Base-by-base conservation (phyloP, 2,797 vertebrate genomes). In the Danionella dracula region DNA sequence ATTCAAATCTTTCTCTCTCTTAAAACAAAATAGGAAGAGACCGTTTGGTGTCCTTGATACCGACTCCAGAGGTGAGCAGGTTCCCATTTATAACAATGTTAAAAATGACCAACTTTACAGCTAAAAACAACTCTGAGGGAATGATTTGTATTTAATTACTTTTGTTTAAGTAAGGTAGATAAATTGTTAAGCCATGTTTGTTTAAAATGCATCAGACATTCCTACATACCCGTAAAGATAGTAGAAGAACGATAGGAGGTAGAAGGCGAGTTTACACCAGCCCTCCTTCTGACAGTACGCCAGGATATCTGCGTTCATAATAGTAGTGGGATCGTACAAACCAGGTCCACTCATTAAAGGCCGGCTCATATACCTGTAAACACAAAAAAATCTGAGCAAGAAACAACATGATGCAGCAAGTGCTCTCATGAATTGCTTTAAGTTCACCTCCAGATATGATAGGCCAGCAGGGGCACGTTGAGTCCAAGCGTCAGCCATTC, bases 211-310 rank as follows among this genome's bases (percentile, higher is more conserved):
- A 3, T 27, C 23, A 27, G 6, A 6, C 3, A 27, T 27, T 27
- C 10, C n/a, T 40, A 89, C 91, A 84, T 90, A 99, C 97, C 97
- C 96, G 6, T 99, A 99, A 77, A 99, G 90, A 89, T 99, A 99
- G 92, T 98, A 99, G 92, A 99, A 99, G 92, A 99, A 99, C 0
- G 95, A 97, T 56, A 98, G 90, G 72, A 99, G 93, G 86, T 99
- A 98, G 87, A 99, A 99, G 23, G 97, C 97, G 84, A 99, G 89
- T 84, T 99, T 99, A 88, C 97, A 99, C 97, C 97, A 99, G 84
- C 96, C 96, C 82, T 99, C 97, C 82, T 99, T 99, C 90, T 99
- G 96, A 92, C 97, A 99, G 83, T 94, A 99, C 2, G 95, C 97
- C 87, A 99, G 83, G 82, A 99, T 95, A 81, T 99, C 97, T 45